phyloP scores from a whole-genome alignment of 1,140 invertebrate genomes.

The Panulirus ornatus region DNA sequence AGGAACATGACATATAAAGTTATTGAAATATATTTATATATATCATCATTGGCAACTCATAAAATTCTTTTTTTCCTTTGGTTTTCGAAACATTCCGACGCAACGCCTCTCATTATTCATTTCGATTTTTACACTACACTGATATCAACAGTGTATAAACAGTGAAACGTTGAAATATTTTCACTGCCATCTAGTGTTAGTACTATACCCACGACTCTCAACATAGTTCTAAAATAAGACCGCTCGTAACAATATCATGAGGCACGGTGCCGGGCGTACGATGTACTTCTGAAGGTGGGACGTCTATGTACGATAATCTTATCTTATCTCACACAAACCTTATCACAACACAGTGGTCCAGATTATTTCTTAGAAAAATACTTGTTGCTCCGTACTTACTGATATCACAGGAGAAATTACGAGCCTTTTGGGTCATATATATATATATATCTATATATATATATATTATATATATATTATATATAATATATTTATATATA shows the following conservation, averaged over 20 bases:
- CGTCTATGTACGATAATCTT: too few species aligned
- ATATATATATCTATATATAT: constrained; percentile 1
- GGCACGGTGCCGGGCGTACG: not conserved
- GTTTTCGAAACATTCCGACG: not conserved
- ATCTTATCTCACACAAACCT: not conserved
- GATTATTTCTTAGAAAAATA: not conserved
- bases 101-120: not conserved
- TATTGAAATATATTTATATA: not conserved
- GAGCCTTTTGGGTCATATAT: too few species aligned
- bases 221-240: not conserved
- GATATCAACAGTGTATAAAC: not conserved
- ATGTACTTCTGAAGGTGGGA: not conserved
- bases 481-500: not conserved
- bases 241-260: not conserved
- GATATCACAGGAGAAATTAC: too few species aligned
- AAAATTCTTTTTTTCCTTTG: too few species aligned
- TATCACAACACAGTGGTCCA: not conserved
- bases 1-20: not conserved
- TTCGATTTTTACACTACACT: not conserved
- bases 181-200: not conserved
- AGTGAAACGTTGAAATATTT: not conserved
- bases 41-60: constrained; percentile 1
- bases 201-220: not conserved
- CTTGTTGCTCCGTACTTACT: too few species aligned
- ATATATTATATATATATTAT: too few species aligned